Percentiles rank a stretch among this genome's conserved stretches.
Evolutionary conservation across 2,888 invertebrate species (phyloP).

Genomic region (Stenolophus ochropezus): DNA sequence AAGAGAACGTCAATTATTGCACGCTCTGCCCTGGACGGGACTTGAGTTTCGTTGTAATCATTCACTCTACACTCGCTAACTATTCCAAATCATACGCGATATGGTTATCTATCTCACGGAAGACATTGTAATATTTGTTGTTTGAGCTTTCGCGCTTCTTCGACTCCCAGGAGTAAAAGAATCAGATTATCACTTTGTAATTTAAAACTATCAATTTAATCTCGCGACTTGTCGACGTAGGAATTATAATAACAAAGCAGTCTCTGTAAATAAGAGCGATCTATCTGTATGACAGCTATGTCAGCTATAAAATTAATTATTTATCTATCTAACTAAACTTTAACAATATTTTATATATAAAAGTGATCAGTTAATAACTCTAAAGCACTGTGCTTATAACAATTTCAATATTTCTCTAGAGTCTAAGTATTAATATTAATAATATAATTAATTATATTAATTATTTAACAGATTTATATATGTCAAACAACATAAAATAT

Average conservation of each 20-base stretch:
- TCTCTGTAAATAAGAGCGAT: slow-evolving; percentile 47
- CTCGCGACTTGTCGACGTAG: slow-evolving; percentile 25
- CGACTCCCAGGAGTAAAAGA: not conserved
- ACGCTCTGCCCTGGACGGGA: slow-evolving; percentile 36
- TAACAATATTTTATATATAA: slow-evolving; percentile 44
- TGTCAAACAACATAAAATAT: slow-evolving; percentile 68
- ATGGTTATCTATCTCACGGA: slow-evolving; percentile 62
- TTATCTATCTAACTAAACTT: slow-evolving; percentile 38
- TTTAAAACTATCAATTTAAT: slow-evolving; percentile 37
- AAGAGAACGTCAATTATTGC: slow-evolving; percentile 49
- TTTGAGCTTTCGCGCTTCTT: slow-evolving; percentile 53
- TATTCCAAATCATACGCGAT: slow-evolving; percentile 18
- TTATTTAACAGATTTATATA: slow-evolving; percentile 63
- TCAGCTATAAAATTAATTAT: slow-evolving; percentile 40
- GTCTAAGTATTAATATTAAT: slow-evolving; percentile 25
- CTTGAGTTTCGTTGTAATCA: slow-evolving; percentile 33
- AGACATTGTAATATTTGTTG: slow-evolving; percentile 68
- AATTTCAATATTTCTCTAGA: slow-evolving; percentile 36
- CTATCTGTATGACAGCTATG: slow-evolving; percentile 31
- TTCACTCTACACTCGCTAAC: slow-evolving; percentile 42
- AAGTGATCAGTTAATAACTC: slow-evolving; percentile 36
- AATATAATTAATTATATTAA: slow-evolving; percentile 59
- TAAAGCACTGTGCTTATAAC: slow-evolving; percentile 48
- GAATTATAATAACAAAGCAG: slow-evolving; percentile 45
- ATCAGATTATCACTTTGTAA: slow-evolving; percentile 54